Evolutionary conservation across 2,113 vertebrate genomes (phyloP), one percentile per base, ranked within the genome.

Genomic region (Copsychus sechellarum): DNA sequence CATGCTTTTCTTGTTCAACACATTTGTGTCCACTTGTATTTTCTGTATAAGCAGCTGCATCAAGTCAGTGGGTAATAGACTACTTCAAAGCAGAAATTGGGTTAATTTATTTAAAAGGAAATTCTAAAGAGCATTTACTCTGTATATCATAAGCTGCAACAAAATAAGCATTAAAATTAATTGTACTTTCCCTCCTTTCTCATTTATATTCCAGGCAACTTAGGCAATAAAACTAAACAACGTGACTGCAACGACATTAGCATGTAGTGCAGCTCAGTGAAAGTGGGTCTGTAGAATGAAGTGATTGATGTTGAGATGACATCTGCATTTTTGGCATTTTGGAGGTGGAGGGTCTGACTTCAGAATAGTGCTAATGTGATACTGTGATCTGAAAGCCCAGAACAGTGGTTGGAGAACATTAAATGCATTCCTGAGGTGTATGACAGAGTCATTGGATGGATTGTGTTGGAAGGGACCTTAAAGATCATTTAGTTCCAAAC

Each of bases 91-190:
- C 29, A 80, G 45, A 90, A 91, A 56, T 48, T 65, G 38, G 14
- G 54, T 54, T 94, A 25, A 54, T 90, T 70, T 93, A 83, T 82
- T 66, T 90, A 24, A 70, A 86, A 86, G 34, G 34, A 91, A 79
- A 71, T 56, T 67, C 26, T 74, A 18, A 81, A 58, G 61, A 57
- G 22, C 60, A 34, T 50, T 86, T 88, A 56, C 17, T 78, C 15
- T 33, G 7, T 81, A 23, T 57, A 78, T 86, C 31, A 36, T 71
- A 48, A 21, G 13, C 45, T 71, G 28, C 34, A 82, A 70, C 57
- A 82, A 31, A 29, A 78, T 54, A 91, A 56, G 5, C 36, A 60
- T 64, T 84, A 74, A 74, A 81, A 88, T 81, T 69, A 88, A 73
- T 80, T 66, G 4, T 77, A 81, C 48, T 89, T 92, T 54, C 19